Conservation (phyloP, 2,797 vertebrate species). For the Rhodeus uyekii region DNA sequence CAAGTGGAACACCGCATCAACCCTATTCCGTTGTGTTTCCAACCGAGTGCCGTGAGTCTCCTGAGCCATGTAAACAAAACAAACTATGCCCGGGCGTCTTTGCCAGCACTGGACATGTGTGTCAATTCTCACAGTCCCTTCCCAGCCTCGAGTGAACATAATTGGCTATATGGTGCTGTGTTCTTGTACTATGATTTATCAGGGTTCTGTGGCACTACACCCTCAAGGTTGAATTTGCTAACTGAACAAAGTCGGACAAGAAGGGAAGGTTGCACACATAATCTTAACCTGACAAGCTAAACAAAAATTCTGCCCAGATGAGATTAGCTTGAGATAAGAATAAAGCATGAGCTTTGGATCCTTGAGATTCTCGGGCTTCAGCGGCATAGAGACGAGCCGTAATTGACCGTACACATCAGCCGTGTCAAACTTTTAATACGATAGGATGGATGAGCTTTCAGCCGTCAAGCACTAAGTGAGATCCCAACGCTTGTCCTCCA, state of each 20-base stretch:
- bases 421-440: not conserved
- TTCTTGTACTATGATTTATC: slow-evolving; percentile 57
- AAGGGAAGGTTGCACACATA: not conserved
- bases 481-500: not conserved
- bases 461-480: not conserved
- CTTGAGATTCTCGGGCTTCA: not conserved
- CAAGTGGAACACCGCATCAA: slow-evolving; percentile 6
- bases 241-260: slow-evolving; percentile 30
- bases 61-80: slow-evolving; percentile 7
- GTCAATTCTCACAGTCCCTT: slow-evolving; percentile 28
- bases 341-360: not conserved
- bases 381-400: not conserved
- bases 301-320: not conserved
- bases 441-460: not conserved
- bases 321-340: not conserved
- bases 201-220: slow-evolving; percentile 38
- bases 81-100: not conserved
- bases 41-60: not conserved
- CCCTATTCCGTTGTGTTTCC: not conserved
- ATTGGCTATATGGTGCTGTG: slow-evolving; percentile 54
- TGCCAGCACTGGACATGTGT: not conserved
- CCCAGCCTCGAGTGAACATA: slow-evolving; percentile 51
- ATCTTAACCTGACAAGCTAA: not conserved
- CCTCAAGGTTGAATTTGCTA: slow-evolving; percentile 32
- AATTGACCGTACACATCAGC: not conserved